Evolutionary conservation across 2,113 vertebrate species (phyloP), one percentile per base, ranked within the genome.

Genomic region (Synchiropus splendidus): DNA sequence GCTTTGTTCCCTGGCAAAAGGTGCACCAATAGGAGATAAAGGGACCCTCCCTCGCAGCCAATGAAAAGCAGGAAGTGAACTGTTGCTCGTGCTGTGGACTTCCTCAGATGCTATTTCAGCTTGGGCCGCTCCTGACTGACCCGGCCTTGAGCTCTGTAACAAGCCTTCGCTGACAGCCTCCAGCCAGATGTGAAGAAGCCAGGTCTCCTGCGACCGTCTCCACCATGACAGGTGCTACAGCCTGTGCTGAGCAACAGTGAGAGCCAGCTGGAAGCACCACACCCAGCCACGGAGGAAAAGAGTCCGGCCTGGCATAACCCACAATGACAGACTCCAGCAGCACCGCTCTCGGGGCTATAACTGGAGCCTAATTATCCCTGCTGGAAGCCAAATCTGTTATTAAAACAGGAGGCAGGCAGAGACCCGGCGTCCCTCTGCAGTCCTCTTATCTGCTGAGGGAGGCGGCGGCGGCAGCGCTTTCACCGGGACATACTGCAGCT

Each of bases 351-450:
- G 27, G 36, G 66, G 78, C 81, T 86, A 84, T 72, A 86, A 80
- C 64, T 52, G 83, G 79, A 81, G 61, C 45, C 66, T 86, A 87
- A 87, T 85, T 82, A 84, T 76, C 75, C 78, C 80, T 36, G 75
- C 72, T 56, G 79, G 70, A 75, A 71, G 64, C 77, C 76, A 69
- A 79, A 79, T 81, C 83, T 83, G 82, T 85, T 79, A 86, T 86
- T 85, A 82, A 72, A 67, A 77, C 53, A 59, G 44, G 47, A 63
- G 37, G 56, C 54, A 39, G 11, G 51, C 36, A 68, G 51, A 54
- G 34, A 16, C 64, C 21, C 21, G 21, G 21, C 8, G 21, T 27
- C 21, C 8, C 21, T 27, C 21, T n/a, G n/a, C n/a, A n/a, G n/a
- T n/a, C 4, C 21, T 27, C 21, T 27, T 27, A 27, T 27, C 21